Evolutionary conservation across 2,888 invertebrate species (phyloP), one percentile per base, ranked within the genome.

Genomic region (Oxycera nigricornis): DNA sequence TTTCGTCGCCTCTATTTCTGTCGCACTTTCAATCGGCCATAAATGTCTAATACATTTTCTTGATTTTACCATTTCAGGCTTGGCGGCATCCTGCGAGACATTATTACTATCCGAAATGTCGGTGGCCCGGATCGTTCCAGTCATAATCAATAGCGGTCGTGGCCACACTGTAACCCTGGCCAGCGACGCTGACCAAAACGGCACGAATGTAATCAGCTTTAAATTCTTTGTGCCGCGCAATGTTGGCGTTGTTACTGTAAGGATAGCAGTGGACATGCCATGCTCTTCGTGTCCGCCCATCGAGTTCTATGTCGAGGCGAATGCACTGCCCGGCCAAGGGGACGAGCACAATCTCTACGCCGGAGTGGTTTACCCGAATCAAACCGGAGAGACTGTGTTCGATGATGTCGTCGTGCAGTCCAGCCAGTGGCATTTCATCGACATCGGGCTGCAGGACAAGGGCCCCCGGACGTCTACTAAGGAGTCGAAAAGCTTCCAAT

Each of bases 41-140:
- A n/a, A n/a, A n/a, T n/a, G n/a, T n/a, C n/a, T n/a, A n/a, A n/a
- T n/a, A n/a, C n/a, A n/a, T n/a, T n/a, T n/a, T n/a, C n/a, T 59
- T 62, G 39, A 55, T 50, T 39, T 24, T 62, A 14, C 28, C 39
- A 39, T 88, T 88, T 0, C 86, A 93, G 93, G 93, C 79, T 86
- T 93, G 62, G 88, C 90, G 11, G 88, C 90, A 20, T 87, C 89
- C 61, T 91, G 91, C 80, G 89, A 89, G 77, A 91, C 91, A 2
- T 85, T 90, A 74, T 82, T 91, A 35, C 87, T 90, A 78, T 89
- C 90, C 61, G 91, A 91, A 82, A 85, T 91, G 80, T 88, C 89
- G 80, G 86, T 90, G 11, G 88, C 88, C 80, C 84, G 82, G 77
- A 86, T 82, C 75, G 77, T 80, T 72, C 82, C 85, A 76, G 81